These are phyloP conservation scores for Ceratina japonica DNA, from an alignment of 1,140 invertebrate species.

Conservation along the genomic window DNA sequence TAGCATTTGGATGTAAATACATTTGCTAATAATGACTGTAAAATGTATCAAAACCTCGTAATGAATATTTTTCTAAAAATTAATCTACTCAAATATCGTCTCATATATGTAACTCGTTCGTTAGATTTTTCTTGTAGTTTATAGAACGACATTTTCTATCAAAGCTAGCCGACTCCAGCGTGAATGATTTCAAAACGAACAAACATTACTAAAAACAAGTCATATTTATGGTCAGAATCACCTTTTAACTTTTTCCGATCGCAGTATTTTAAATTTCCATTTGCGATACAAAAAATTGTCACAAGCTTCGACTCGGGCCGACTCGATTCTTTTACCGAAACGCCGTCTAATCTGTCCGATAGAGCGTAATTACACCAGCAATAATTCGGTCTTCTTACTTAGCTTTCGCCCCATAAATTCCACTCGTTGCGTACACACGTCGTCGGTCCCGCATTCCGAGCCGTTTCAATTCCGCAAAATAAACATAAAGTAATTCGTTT, in stretches of 20 bases:
- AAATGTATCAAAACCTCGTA: background rate
- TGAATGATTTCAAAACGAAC: background rate
- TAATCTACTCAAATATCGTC: background rate
- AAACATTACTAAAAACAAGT: background rate
- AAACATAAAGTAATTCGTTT: conserved; percentile 1
- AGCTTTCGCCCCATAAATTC: conserved; percentile 18
- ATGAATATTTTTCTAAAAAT: background rate
- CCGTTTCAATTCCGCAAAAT: conserved; percentile 17
- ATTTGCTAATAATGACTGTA: background rate
- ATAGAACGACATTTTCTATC: background rate
- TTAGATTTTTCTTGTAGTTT: background rate
- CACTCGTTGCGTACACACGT: background rate
- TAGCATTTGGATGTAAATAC: too few species aligned
- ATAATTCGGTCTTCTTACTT: conserved; percentile 20
- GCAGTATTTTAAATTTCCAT: too few species aligned
- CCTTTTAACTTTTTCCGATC: too few species aligned
- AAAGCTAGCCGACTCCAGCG: background rate
- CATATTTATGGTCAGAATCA: too few species aligned
- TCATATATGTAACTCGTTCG: background rate
- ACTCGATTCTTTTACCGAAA: background rate
- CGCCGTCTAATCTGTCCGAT: background rate
- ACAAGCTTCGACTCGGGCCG: background rate
- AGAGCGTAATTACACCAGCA: conserved; percentile 19
- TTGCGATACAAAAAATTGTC: too few species aligned
- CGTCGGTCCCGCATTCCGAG: background rate